Conservation (phyloP, 2,888 invertebrate genomes). For the Apamea crenata region DNA sequence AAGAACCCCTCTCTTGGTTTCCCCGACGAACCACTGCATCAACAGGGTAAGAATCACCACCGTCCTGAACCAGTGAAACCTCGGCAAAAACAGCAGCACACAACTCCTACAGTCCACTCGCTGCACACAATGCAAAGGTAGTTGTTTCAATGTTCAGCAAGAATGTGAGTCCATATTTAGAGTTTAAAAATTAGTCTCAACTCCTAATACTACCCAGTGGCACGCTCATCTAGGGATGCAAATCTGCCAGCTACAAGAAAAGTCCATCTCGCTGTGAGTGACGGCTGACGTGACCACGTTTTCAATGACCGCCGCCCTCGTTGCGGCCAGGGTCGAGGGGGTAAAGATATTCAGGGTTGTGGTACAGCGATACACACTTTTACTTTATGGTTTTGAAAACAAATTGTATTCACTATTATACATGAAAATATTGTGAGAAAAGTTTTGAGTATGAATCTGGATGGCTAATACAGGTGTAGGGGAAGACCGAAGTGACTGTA, state of each 20-base stretch:
- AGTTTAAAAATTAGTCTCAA: slow-evolving; percentile 13
- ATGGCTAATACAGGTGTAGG: neutral
- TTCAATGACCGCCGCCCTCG: slow-evolving; percentile 32
- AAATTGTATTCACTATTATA: neutral
- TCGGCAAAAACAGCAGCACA: too few species aligned
- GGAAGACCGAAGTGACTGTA: neutral
- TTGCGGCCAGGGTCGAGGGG: slow-evolving; percentile 16
- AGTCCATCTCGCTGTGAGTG: slow-evolving; percentile 75
- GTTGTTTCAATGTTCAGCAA: too few species aligned
- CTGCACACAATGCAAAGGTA: too few species aligned
- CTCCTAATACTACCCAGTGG: slow-evolving; percentile 26
- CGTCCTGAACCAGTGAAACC: too few species aligned
- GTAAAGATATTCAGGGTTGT: slow-evolving; percentile 6
- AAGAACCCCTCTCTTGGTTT: too few species aligned
- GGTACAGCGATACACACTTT: slow-evolving; percentile 9
- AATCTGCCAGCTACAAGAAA: slow-evolving; percentile 74
- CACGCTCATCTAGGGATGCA: slow-evolving; percentile 67
- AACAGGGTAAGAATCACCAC: too few species aligned
- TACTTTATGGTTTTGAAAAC: neutral
- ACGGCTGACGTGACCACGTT: slow-evolving; percentile 73
- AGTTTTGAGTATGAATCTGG: neutral
- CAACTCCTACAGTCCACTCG: too few species aligned
- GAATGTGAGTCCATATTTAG: neutral
- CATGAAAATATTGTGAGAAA: neutral
- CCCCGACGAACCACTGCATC: too few species aligned